Conservation (phyloP, 1,140 invertebrate genomes). For the Listronotus bonariensis region DNA sequence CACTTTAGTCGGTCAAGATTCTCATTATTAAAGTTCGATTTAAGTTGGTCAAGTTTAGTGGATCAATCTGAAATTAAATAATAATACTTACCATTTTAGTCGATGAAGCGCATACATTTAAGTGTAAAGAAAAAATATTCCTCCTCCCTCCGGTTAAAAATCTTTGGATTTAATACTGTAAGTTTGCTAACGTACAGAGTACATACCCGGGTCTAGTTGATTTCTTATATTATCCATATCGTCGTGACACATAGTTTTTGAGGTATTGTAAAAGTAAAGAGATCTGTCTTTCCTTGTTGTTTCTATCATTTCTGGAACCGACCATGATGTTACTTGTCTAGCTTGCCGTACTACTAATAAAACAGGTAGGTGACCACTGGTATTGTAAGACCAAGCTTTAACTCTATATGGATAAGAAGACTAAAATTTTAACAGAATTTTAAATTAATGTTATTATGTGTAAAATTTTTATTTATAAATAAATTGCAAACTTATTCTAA, state of each 20-base stretch:
- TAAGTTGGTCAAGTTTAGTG: too few relatives aligned
- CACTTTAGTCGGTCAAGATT: too few relatives aligned
- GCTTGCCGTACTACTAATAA: conserved; percentile 50
- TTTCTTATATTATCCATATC: conserved; percentile 46
- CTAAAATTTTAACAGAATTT: conserved; percentile 27
- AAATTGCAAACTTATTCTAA: too few relatives aligned
- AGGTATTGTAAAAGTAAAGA: conserved; percentile 63
- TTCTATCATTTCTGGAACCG: conserved; percentile 66
- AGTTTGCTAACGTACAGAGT: too few relatives aligned
- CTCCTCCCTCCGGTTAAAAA: not conserved
- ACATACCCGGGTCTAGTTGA: conserved; percentile 13
- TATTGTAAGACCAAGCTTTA: conserved; percentile 36
- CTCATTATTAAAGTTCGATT: too few relatives aligned
- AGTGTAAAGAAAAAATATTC: too few relatives aligned
- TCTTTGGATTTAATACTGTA: not conserved
- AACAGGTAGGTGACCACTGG: conserved; percentile 37
- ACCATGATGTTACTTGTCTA: conserved; percentile 67
- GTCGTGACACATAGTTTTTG: conserved; percentile 69
- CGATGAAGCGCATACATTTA: too few relatives aligned
- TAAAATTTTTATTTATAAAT: too few relatives aligned
- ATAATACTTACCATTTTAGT: too few relatives aligned
- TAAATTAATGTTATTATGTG: too few relatives aligned
- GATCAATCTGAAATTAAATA: too few relatives aligned
- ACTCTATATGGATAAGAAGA: conserved; percentile 45
- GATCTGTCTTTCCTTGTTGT: conserved; percentile 50